These are phyloP conservation scores for Acutogordius australiensis DNA, from an alignment of 2,888 invertebrate genomes.

Conservation along the genomic window DNA sequence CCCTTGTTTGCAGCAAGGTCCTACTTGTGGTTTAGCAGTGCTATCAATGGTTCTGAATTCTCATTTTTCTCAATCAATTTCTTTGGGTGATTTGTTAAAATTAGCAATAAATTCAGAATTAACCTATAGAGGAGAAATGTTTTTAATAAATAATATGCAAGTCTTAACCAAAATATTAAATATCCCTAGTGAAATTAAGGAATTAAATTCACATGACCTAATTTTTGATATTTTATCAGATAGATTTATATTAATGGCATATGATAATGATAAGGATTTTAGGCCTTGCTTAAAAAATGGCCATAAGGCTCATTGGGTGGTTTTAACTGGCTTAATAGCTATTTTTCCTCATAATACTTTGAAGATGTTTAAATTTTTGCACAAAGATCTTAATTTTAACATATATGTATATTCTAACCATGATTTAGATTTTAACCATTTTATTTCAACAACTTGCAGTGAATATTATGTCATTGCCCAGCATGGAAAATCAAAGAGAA, in stretches of 20 bases:
- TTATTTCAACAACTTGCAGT: too few species aligned
- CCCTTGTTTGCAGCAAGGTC: too few species aligned
- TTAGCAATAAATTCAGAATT: not conserved
- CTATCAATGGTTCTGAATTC: not conserved
- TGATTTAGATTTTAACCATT: too few species aligned
- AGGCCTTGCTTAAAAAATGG: constrained; percentile 17
- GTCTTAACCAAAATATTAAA: not conserved
- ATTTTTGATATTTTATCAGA: not conserved
- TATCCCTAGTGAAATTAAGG: too few species aligned
- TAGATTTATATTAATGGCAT: constrained; percentile 17
- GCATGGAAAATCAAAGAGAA: not conserved
- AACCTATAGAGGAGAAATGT: constrained; percentile 3
- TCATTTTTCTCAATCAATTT: not conserved
- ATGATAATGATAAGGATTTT: constrained; percentile 19
- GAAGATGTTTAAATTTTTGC: too few species aligned
- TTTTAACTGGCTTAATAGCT: constrained; percentile 16
- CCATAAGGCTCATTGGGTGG: constrained; percentile 18
- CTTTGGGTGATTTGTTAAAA: not conserved
- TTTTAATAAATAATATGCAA: not conserved
- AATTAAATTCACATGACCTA: too few species aligned
- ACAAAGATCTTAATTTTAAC: too few species aligned
- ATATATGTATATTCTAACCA: too few species aligned
- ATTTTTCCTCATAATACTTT: not conserved
- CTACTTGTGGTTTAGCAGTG: not conserved
- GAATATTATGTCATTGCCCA: constrained; percentile 4